These are phyloP conservation scores for Fabriciana adippe DNA, from an alignment of 2,888 invertebrate genomes.

Conservation along the genomic window DNA sequence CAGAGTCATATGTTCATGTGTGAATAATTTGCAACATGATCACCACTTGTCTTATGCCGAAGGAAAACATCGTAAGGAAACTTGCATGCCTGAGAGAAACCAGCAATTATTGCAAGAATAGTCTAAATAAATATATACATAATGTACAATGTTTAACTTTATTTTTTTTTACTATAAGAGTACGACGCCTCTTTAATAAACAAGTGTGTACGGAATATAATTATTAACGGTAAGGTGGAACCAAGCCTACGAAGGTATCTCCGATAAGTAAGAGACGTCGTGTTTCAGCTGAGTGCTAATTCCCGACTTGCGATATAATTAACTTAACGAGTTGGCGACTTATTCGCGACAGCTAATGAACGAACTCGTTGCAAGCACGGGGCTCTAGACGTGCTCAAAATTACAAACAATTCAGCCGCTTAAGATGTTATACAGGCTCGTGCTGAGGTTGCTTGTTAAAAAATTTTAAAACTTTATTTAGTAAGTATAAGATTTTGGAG, in stretches of 20 bases:
- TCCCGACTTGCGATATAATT: slow-evolving; percentile 40
- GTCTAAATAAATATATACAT: too few species aligned
- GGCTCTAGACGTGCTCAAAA: slow-evolving; percentile 54
- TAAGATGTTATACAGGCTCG: slow-evolving; percentile 20
- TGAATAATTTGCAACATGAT: too few species aligned
- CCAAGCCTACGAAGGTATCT: slow-evolving; percentile 19
- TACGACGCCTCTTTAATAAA: too few species aligned
- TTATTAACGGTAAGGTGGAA: slow-evolving; percentile 8
- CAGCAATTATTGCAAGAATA: too few species aligned
- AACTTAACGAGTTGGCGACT: slow-evolving; percentile 55
- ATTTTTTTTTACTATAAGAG: too few species aligned
- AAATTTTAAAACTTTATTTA: slow-evolving; percentile 17
- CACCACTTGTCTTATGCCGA: too few species aligned
- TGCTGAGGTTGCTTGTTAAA: slow-evolving; percentile 27
- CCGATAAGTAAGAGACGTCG: slow-evolving; percentile 14
- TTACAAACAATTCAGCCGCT: slow-evolving; percentile 46
- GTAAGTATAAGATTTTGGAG: slow-evolving; percentile 14
- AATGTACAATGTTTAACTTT: too few species aligned
- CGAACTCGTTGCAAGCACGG: slow-evolving; percentile 60
- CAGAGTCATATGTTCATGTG: too few species aligned
- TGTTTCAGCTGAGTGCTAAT: slow-evolving; percentile 37
- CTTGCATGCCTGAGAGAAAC: too few species aligned
- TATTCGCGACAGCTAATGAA: slow-evolving; percentile 64
- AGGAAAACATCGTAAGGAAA: too few species aligned
- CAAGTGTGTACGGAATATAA: too few species aligned